These are phyloP conservation scores for Gadus macrocephalus DNA, from an alignment of 2,113 vertebrate species.

Conservation along the genomic window DNA sequence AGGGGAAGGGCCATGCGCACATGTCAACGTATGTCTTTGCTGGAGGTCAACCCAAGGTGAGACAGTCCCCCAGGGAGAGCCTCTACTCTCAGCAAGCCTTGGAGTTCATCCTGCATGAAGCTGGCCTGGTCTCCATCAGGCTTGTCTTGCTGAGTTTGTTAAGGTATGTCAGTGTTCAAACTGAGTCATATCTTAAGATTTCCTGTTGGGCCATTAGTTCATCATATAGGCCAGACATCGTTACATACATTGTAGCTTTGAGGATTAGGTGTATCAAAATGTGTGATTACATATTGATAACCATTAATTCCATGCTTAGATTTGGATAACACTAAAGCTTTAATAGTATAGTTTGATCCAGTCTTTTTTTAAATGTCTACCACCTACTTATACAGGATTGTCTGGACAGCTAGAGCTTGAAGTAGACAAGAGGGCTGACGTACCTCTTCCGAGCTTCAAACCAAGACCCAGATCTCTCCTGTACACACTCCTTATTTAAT, in stretches of 20 bases:
- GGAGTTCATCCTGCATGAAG: constrained; percentile 31
- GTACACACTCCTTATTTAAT: no score
- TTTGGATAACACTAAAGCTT: neutral
- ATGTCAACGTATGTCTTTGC: constrained; percentile 54
- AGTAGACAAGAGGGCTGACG: no score
- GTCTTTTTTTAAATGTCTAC: neutral
- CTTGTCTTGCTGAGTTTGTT: neutral
- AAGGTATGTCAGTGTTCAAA: constrained; percentile 17
- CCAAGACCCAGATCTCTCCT: no score
- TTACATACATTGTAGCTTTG: no score
- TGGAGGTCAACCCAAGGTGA: constrained; percentile 60
- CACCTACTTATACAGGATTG: neutral
- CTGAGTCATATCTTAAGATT: constrained; percentile 16
- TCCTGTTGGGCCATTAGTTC: neutral
- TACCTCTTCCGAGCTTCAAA: no score
- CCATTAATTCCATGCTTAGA: constrained; percentile 2
- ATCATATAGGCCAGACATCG: no score
- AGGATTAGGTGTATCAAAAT: no score
- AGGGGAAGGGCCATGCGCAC: constrained; percentile 41
- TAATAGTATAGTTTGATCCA: neutral
- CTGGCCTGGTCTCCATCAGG: constrained; percentile 51
- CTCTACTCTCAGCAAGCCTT: constrained; percentile 16
- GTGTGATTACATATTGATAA: neutral
- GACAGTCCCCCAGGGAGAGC: constrained; percentile 25
- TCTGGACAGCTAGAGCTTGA: neutral